Evolutionary conservation across 2,797 vertebrate genomes (phyloP).

Genomic region (Erpetoichthys calabaricus): DNA sequence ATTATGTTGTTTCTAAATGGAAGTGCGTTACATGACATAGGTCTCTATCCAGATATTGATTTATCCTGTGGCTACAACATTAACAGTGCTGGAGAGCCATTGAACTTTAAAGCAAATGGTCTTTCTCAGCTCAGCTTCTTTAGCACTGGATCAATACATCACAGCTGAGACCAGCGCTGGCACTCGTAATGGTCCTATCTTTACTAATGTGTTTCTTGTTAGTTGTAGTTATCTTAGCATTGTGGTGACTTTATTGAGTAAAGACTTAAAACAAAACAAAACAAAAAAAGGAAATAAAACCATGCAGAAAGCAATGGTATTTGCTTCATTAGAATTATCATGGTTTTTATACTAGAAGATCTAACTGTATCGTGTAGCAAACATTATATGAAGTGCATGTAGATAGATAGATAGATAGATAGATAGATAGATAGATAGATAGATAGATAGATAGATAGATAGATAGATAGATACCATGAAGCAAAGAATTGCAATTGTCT

Average conservation of each 20-base stretch:
- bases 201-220: conserved; percentile 35
- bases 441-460: too few species aligned
- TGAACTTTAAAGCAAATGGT: conserved; percentile 60
- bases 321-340: too few species aligned
- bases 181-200: conserved; percentile 44
- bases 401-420: too few species aligned
- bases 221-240: conserved; percentile 32
- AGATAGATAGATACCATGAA: too few species aligned
- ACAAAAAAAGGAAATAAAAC: too few species aligned
- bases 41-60: conserved; percentile 45
- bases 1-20: conserved; percentile 61
- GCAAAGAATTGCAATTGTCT: too few species aligned
- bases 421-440: too few species aligned
- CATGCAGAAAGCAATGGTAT: too few species aligned
- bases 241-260: conserved; percentile 9
- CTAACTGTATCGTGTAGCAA: too few species aligned
- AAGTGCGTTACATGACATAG: conserved; percentile 50
- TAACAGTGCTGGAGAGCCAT: conserved; percentile 48
- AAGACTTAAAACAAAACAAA: too few species aligned
- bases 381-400: too few species aligned
- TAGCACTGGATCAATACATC: conserved; percentile 37
- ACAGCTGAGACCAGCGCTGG: conserved; percentile 25
- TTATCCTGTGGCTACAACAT: conserved; percentile 41
- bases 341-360: too few species aligned
- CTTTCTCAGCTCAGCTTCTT: conserved; percentile 45